A percentile compares a stretch with the other conserved stretches of the same genome.
Conservation (phyloP, 2,797 vertebrate species). For the Alosa sapidissima region DNA sequence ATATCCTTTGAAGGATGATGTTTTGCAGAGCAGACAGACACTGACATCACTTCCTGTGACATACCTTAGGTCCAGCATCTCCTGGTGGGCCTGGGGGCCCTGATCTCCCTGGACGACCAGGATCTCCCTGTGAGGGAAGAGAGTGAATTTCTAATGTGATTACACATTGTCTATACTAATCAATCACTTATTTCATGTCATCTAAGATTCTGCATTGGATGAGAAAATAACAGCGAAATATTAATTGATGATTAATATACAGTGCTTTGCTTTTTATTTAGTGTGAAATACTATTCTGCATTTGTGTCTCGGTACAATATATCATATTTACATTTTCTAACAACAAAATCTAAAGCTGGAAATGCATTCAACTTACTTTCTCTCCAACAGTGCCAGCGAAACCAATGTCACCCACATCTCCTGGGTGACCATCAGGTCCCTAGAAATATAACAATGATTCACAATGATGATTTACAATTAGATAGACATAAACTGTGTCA, state of each 20-base stretch:
- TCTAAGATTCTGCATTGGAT: not conserved
- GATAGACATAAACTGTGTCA: not conserved
- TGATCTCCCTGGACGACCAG: conserved; percentile 85
- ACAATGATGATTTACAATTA: not conserved
- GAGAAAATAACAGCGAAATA: not conserved
- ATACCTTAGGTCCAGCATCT: conserved; percentile 81
- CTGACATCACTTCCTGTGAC: not conserved
- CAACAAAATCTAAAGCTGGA: not conserved
- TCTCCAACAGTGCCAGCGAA: conserved; percentile 76
- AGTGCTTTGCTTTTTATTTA: not conserved
- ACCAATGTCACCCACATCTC: conserved; percentile 84
- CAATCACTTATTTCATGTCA: not conserved
- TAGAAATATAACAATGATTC: conserved; percentile 58
- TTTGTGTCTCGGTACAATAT: not conserved
- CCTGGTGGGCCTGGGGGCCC: conserved; percentile 81
- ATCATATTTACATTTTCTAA: not conserved
- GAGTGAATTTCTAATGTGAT: not conserved
- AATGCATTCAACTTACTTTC: conserved; percentile 74
- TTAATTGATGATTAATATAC: not conserved
- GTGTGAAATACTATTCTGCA: not conserved
- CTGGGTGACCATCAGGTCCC: conserved; percentile 89
- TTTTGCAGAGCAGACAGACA: not conserved
- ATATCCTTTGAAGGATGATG: not conserved
- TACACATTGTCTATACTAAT: not conserved
- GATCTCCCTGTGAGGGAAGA: conserved; percentile 81